phyloP scores from a whole-genome alignment of 2,888 invertebrate genomes.

The Teleogryllus oceanicus region DNA sequence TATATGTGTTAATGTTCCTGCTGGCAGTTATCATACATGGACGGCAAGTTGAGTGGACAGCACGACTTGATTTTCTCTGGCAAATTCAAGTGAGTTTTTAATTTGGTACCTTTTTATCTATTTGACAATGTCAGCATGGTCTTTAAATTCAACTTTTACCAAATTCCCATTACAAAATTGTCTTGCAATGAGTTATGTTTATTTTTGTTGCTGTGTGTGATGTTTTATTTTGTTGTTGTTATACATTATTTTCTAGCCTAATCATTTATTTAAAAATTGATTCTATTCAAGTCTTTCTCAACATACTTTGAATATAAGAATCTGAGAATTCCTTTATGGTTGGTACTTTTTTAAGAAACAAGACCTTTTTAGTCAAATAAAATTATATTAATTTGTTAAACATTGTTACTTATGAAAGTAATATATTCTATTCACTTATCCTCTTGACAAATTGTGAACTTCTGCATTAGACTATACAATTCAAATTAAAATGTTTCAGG shows the following conservation, averaged over 20 bases:
- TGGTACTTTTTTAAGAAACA: neutral
- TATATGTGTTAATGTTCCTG: conserved; percentile 78
- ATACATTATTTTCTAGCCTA: too few species aligned
- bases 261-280: too few species aligned
- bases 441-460: too few species aligned
- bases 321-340: too few species aligned
- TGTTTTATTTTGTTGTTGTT: too few species aligned
- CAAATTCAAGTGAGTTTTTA: conserved; percentile 55
- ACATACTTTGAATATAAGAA: too few species aligned
- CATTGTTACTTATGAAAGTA: neutral
- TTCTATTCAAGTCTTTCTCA: too few species aligned
- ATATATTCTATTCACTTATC: too few species aligned
- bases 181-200: too few species aligned
- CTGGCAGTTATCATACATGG: conserved; percentile 80
- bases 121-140: neutral
- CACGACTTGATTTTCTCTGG: conserved; percentile 77
- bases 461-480: neutral
- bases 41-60: conserved; percentile 78
- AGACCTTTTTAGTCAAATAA: neutral
- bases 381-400: neutral
- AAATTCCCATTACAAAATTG: neutral
- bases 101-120: too few species aligned
- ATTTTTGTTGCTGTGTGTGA: too few species aligned
- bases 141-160: neutral
- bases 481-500: conserved; percentile 50